phyloP scores from a whole-genome alignment of 2,888 invertebrate species.

The Parnassius mnemosyne region DNA sequence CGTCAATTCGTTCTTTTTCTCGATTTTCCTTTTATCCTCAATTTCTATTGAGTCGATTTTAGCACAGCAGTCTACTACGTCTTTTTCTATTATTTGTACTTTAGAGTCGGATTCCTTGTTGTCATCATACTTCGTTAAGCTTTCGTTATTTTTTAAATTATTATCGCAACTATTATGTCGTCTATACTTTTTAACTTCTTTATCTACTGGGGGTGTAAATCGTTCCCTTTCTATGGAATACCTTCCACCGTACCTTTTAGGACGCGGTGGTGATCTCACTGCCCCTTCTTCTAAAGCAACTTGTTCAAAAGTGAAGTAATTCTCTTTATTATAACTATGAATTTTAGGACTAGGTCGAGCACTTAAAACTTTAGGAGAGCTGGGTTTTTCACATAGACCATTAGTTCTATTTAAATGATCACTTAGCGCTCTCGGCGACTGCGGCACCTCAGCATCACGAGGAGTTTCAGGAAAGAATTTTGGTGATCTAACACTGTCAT shows the following conservation, averaged over 20 bases:
- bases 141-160: constrained; percentile 62
- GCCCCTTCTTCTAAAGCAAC: constrained; percentile 46
- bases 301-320: constrained; percentile 71
- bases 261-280: constrained; percentile 51
- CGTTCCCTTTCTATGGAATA: constrained; percentile 69
- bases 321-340: constrained; percentile 68
- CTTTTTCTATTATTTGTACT: constrained; percentile 42
- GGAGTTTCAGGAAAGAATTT: constrained; percentile 73
- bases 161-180: constrained; percentile 73
- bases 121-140: constrained; percentile 54
- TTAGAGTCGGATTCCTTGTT: constrained; percentile 46
- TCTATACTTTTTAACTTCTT: constrained; percentile 63
- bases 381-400: constrained; percentile 60
- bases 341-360: constrained; percentile 69
- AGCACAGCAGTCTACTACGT: constrained; percentile 69
- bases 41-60: constrained; percentile 59
- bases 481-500: constrained; percentile 68
- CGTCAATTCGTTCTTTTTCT: constrained; percentile 49
- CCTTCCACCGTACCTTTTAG: constrained; percentile 64
- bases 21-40: constrained; percentile 45
- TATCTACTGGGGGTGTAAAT: constrained; percentile 69
- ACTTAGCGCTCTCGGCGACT: constrained; percentile 61
- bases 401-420: constrained; percentile 63
- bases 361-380: constrained; percentile 53
- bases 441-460: constrained; percentile 59